Base-by-base conservation (phyloP, 2,113 vertebrate genomes). In the Lethenteron camtschaticum region DNA sequence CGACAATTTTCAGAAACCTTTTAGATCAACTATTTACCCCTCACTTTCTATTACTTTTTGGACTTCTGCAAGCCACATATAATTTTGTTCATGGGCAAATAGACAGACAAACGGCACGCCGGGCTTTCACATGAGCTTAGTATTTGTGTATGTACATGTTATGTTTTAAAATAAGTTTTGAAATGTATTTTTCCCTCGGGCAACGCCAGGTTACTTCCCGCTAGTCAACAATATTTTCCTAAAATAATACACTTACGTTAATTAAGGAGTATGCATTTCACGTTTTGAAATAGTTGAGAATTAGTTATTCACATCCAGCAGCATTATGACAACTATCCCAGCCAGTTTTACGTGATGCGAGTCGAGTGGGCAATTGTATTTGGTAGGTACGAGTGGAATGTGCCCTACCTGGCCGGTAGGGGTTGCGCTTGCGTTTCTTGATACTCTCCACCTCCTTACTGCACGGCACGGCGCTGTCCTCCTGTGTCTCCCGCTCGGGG, bases 401-500 rank as follows among this genome's bases (percentile, higher is more conserved):
- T 41, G 41, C 41, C 41, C 41, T 41, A 96, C 94, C 94, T 76
- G 94, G 94, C 78, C 94, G 83, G 76, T 99, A 99, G n/a, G 94
- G 94, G 79, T 96, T 99, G 78, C 94, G 82, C 72, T 99, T 99
- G 76, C 87, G 86, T 79, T 97, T 97, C 78, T 90, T 94, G 72
- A 82, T 77, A n/a, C 80, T 79, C 2, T 89, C 86, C 4, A 80
- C 69, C 69, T 81, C 81, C 73, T 89, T 84, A 1, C 73, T 55
- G 57, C 80, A 84, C 77, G 90, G 94, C 70, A 76, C 70, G 69
- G 89, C 82, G 9, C 87, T 84, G 68, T 85, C 89, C 69, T 75
- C 76, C 55, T 79, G 77, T 16, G 24, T 24, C 72, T 94, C 92
- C 58, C 89, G 80, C 73, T 97, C 94, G 0, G 91, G 94, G 74